These are phyloP conservation scores for Adoxophyes honmai DNA, from an alignment of 1,140 invertebrate genomes.

Conservation along the genomic window DNA sequence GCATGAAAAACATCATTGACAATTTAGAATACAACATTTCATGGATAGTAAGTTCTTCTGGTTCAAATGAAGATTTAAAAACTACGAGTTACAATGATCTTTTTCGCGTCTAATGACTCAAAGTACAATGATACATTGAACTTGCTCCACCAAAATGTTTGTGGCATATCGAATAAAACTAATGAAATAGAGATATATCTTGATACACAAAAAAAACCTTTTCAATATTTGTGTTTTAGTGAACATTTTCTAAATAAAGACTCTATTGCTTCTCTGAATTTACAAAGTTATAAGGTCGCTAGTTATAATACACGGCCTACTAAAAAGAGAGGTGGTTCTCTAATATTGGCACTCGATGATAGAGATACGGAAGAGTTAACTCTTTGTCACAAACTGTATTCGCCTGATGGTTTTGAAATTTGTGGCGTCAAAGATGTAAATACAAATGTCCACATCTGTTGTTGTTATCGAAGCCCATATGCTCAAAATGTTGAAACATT, in stretches of 20 bases:
- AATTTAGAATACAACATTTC: background rate
- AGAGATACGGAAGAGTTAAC: background rate
- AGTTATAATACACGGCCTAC: background rate
- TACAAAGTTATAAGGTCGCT: background rate
- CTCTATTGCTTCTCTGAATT: background rate
- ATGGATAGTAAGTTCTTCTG: background rate
- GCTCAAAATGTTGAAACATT: background rate
- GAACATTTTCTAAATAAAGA: slow-evolving; percentile 3
- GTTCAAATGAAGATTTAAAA: background rate
- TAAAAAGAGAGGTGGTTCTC: background rate
- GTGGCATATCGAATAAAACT: slow-evolving; percentile 2
- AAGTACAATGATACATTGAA: background rate
- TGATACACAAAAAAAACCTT: background rate
- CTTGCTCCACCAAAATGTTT: slow-evolving; percentile 1
- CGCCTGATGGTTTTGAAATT: background rate
- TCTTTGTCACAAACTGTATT: background rate
- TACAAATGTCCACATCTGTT: background rate
- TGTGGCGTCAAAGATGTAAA: background rate
- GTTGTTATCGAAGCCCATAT: background rate
- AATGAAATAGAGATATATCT: background rate
- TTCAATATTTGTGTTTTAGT: slow-evolving; percentile 9
- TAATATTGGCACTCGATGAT: background rate
- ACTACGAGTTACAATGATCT: background rate
- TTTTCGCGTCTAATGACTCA: background rate
- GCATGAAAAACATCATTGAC: background rate